Percentiles rank a stretch among this genome's conserved stretches.
Conservation (phyloP, 2,888 invertebrate genomes). For the Punctoribates punctum region DNA sequence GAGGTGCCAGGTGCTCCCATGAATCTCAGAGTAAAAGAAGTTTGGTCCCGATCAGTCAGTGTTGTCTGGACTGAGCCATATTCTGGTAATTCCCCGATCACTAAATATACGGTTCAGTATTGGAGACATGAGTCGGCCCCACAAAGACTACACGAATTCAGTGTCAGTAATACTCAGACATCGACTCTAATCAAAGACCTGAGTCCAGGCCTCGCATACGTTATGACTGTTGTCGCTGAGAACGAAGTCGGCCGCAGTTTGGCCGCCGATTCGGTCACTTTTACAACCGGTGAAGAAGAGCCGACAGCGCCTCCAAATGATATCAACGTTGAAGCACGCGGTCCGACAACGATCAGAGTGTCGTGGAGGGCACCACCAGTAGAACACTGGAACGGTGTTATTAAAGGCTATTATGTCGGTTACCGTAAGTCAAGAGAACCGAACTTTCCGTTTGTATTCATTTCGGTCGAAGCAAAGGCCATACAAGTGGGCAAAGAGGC, state of each 20-base stretch:
- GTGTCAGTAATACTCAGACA: conserved; percentile 48
- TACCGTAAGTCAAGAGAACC: conserved; percentile 45
- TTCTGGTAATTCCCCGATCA: conserved; percentile 48
- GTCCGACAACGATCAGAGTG: conserved; percentile 47
- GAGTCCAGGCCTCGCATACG: conserved; percentile 48
- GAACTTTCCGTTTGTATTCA: conserved; percentile 47
- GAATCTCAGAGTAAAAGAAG: conserved; percentile 48
- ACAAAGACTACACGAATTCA: conserved; percentile 48
- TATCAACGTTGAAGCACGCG: conserved; percentile 46
- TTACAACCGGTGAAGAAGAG: conserved; percentile 49
- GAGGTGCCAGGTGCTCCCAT: conserved; percentile 49
- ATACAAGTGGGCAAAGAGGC: background rate
- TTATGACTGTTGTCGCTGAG: conserved; percentile 48
- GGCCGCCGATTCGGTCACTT: conserved; percentile 47
- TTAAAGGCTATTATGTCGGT: conserved; percentile 49
- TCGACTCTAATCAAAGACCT: conserved; percentile 48
- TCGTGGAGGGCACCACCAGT: conserved; percentile 49
- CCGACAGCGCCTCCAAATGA: conserved; percentile 48
- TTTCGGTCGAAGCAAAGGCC: conserved; percentile 47
- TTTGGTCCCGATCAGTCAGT: conserved; percentile 49
- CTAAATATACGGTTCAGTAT: conserved; percentile 48
- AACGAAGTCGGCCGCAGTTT: conserved; percentile 49
- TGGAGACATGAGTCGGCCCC: conserved; percentile 48
- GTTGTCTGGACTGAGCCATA: conserved; percentile 48
- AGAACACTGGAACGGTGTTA: conserved; percentile 48